Conservation (phyloP, 2,888 invertebrate species). For the Lordiphosa fenestrarum region DNA sequence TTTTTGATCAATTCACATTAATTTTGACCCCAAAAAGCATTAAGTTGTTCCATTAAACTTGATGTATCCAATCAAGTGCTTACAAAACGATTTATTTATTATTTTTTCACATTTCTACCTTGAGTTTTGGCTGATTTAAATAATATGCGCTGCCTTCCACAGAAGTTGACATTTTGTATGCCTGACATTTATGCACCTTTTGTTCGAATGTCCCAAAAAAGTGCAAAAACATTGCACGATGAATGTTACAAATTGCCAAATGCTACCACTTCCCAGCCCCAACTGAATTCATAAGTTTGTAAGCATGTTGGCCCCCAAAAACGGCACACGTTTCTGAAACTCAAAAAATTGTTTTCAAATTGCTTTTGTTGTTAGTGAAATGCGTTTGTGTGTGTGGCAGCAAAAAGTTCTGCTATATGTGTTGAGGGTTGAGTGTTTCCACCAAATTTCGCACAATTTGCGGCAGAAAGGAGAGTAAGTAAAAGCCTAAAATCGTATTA, state of each 20-base stretch:
- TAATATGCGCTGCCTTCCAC: too few species aligned
- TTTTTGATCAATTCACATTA: too few species aligned
- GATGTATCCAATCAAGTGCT: too few species aligned
- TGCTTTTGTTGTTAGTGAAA: constrained; percentile 46
- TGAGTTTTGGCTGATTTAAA: too few species aligned
- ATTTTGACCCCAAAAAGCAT: too few species aligned
- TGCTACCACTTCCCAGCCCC: constrained; percentile 29
- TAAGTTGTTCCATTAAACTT: too few species aligned
- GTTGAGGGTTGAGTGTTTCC: constrained; percentile 34
- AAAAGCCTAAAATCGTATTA: constrained; percentile 29
- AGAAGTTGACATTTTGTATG: constrained; percentile 1
- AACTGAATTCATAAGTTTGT: constrained; percentile 21
- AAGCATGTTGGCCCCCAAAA: constrained; percentile 29
- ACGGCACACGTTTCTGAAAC: constrained; percentile 35
- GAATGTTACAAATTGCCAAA: constrained; percentile 39
- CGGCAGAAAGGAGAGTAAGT: constrained; percentile 14
- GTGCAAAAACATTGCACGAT: constrained; percentile 13
- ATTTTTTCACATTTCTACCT: too few species aligned
- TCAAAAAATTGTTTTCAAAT: constrained; percentile 47
- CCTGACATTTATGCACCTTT: constrained; percentile 12
- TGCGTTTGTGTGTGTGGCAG: constrained; percentile 21
- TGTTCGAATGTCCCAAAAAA: constrained; percentile 14
- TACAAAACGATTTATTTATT: too few species aligned
- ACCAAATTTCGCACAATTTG: constrained; percentile 40
- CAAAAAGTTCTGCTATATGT: constrained; percentile 26